Base-by-base conservation (phyloP, 2,888 invertebrate species). In the Cinara cedri region DNA sequence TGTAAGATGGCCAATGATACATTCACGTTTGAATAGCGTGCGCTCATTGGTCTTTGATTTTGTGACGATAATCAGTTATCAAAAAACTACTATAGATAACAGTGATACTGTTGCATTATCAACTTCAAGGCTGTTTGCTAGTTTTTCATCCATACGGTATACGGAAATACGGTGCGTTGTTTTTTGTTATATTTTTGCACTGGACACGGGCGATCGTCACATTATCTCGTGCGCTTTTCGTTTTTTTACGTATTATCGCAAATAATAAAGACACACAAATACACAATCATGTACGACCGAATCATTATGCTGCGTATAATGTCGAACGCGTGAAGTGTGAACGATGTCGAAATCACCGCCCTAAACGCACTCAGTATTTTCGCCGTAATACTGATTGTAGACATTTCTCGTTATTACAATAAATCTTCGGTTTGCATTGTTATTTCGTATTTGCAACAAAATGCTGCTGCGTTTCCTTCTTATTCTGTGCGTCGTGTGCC, bases 21-120 rank as follows among this genome's bases (percentile, higher is more conserved):
- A 14, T 14, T 9, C 13, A n/a, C 44, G 4, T 76, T 76, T 66
- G 26, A 66, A 76, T 57, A 46, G 57, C 4, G 49, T 6, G 16
- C 26, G 1, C 11, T 11, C 16, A 1, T 76, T 76, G 76, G 76
- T 46, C n/a, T 16, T 54, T 6, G 21, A 26, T 34, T 62, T 51
- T 34, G 6, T 16, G n/a, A 74, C 3, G 10, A 16, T 74, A 68
- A 76, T 76, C 68, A 11, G 44, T 66, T 76, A 76, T 76, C 66
- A 66, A 0, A 11, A 34, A 34, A 34, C 34, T 34, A 34, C 34
- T 34, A 6, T 34, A 34, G 34, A 34, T 34, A 34, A 6, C 34
- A 34, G 34, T 4, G 34, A 34, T 34, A 34, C 6, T 34, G 34
- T 34, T 34, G 34, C 3, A 3, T 34, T 34, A 34, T 34, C 49